A percentile compares a stretch with the other conserved stretches of the same genome.
Conservation (phyloP, 92 coral and sea anemone genomes). For the Porites divaricata region DNA sequence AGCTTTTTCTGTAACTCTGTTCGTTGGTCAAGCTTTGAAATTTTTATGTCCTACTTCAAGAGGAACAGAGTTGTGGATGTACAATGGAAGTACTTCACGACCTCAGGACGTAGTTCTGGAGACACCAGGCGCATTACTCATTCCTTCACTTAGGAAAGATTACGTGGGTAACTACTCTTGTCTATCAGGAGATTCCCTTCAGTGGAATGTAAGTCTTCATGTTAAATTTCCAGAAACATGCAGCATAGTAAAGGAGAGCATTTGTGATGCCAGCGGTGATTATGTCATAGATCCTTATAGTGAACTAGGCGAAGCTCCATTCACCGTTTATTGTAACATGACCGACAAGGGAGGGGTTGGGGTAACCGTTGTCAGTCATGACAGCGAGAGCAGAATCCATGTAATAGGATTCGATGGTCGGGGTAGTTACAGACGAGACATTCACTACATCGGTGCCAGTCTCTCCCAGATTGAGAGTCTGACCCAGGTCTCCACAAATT, state of each 20-base stretch:
- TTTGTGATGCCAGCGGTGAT: slow-evolving; percentile 28
- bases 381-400: slow-evolving; percentile 35
- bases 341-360: slow-evolving; percentile 33
- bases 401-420: not conserved
- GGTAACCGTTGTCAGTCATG: slow-evolving; percentile 53
- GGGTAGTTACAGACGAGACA: slow-evolving; percentile 2
- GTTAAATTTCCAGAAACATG: slow-evolving; percentile 22
- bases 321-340: slow-evolving; percentile 43
- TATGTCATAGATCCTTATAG: slow-evolving; percentile 32
- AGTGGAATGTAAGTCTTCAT: not conserved
- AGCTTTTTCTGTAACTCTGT: not conserved
- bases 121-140: not conserved
- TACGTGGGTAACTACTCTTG: slow-evolving; percentile 14
- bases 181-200: not conserved
- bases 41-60: slow-evolving; percentile 21
- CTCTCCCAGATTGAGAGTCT: slow-evolving; percentile 16
- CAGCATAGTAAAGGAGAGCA: not conserved
- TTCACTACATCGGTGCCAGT: slow-evolving; percentile 20
- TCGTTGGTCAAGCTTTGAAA: not conserved
- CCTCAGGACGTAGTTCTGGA: not conserved
- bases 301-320: slow-evolving; percentile 23
- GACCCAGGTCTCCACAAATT: slow-evolving; percentile 8
- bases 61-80: slow-evolving; percentile 9
- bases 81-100: slow-evolving; percentile 5
- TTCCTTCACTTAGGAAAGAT: not conserved